Evolutionary conservation across 2,113 vertebrate species (phyloP).

Genomic region (Rhegmatorhina hoffmannsi): DNA sequence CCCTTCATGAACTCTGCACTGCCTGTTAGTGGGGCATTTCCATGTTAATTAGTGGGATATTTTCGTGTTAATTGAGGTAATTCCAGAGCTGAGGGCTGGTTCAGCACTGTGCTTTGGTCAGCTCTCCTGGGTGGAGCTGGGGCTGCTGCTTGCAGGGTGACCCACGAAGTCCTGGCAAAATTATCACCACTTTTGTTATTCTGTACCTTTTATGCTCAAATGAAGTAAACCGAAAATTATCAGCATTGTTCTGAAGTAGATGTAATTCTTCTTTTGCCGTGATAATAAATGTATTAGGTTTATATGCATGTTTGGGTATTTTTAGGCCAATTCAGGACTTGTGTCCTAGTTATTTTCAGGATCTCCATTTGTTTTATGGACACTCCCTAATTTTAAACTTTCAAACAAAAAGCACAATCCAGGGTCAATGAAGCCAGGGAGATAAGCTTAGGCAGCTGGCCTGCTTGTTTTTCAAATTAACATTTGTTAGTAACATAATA

Average conservation of each 20-base stretch:
- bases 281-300: neutral
- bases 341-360: neutral
- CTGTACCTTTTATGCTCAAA: neutral
- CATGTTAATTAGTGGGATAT: accelerated
- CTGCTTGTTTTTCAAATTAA: neutral
- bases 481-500: neutral
- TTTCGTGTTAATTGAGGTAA: accelerated
- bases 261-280: neutral
- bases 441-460: too few relatives aligned
- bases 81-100: neutral
- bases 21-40: neutral
- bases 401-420: neutral
- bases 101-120: constrained; percentile 12
- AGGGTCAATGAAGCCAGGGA: neutral
- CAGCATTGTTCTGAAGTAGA: neutral
- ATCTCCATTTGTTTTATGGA: neutral
- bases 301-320: neutral
- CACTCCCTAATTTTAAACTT: neutral
- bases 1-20: accelerated
- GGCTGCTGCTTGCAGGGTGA: accelerated
- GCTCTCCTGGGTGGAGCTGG: neutral
- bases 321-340: neutral
- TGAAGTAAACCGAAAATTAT: neutral
- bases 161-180: neutral
- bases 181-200: neutral